Evolutionary conservation across 2,888 invertebrate species (phyloP).

Genomic region (Eugnorisma glareosa): DNA sequence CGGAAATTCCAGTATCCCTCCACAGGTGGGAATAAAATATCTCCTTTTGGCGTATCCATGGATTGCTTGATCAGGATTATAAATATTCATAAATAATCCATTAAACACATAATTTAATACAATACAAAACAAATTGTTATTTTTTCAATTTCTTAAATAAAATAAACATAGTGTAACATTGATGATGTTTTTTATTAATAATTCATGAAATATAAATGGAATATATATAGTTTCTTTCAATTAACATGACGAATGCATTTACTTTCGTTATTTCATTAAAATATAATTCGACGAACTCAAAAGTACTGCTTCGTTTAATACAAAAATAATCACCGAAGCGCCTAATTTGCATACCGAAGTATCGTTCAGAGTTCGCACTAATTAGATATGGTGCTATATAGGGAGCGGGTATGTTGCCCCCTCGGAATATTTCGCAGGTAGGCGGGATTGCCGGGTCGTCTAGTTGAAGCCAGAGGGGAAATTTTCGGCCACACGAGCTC

Average conservation of each 20-base stretch:
- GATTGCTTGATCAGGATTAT: too few relatives aligned
- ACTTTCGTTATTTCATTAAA: neutral
- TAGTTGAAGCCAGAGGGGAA: conserved; percentile 5
- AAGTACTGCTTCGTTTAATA: neutral
- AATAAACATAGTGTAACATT: neutral
- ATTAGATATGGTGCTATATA: conserved; percentile 27
- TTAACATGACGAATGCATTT: neutral
- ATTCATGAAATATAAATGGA: neutral
- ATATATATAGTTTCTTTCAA: neutral
- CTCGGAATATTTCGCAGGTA: conserved; percentile 8
- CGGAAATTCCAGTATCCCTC: too few relatives aligned
- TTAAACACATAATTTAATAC: too few relatives aligned
- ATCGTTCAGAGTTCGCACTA: conserved; percentile 23
- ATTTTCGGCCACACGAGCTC: conserved; percentile 16
- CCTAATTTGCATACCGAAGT: conserved; percentile 27
- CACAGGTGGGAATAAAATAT: neutral
- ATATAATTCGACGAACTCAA: neutral
- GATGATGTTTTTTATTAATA: neutral
- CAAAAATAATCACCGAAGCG: conserved; percentile 23
- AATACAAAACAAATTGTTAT: too few relatives aligned
- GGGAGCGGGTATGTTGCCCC: conserved; percentile 3
- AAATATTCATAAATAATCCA: neutral
- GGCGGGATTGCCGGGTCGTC: neutral
- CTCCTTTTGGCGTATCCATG: neutral
- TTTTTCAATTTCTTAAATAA: neutral